phyloP scores from a whole-genome alignment of 2,888 invertebrate genomes.

The Heliconius hortense region DNA sequence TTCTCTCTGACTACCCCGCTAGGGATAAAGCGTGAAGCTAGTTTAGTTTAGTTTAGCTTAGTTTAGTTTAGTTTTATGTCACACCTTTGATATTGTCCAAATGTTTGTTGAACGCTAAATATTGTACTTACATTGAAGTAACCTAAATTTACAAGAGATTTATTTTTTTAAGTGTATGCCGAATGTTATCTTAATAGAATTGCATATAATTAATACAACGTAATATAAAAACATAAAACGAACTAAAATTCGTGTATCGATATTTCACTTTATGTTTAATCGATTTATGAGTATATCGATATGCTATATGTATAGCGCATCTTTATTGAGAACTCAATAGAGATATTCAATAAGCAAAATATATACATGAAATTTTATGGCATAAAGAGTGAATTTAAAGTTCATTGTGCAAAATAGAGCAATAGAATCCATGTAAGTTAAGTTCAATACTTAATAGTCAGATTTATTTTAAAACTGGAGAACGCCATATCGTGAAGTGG shows the following conservation, averaged over 20 bases:
- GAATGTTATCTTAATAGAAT: no score
- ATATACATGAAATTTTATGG: conserved; percentile 27
- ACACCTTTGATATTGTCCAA: not conserved
- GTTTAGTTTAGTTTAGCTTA: no score
- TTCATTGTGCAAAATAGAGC: conserved; percentile 26
- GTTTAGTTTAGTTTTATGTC: no score
- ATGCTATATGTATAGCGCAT: conserved; percentile 14
- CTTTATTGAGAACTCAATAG: conserved; percentile 23
- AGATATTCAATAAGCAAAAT: conserved; percentile 30
- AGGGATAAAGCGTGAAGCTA: no score
- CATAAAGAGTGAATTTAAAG: conserved; percentile 14
- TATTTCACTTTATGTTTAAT: not conserved
- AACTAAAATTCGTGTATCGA: not conserved
- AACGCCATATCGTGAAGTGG: conserved; percentile 45
- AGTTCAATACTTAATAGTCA: conserved; percentile 11
- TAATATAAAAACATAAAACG: no score
- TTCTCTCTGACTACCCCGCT: no score
- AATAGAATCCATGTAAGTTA: conserved; percentile 29
- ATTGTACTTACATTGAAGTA: not conserved
- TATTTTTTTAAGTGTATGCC: no score
- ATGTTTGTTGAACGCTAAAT: not conserved
- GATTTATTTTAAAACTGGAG: conserved; percentile 30
- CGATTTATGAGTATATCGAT: conserved; percentile 4
- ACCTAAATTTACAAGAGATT: not conserved
- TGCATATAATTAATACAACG: not conserved